phyloP scores from a whole-genome alignment of 2,113 vertebrate genomes.

The Syngnathus scovelli region DNA sequence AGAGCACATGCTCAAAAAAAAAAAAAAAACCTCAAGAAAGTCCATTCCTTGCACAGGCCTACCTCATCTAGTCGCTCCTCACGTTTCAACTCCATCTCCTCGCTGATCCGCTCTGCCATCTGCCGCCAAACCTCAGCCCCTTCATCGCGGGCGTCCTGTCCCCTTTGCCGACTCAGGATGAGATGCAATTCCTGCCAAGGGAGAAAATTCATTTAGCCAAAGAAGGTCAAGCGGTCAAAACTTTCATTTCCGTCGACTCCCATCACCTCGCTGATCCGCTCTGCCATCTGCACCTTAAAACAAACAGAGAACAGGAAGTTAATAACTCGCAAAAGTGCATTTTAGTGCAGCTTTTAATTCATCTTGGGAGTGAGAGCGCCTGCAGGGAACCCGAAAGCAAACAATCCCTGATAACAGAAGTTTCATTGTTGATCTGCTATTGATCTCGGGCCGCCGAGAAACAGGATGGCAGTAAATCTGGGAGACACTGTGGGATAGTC shows the following conservation, averaged over 20 bases:
- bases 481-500: conserved; percentile 50
- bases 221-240: not conserved
- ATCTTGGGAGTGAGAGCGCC: not conserved
- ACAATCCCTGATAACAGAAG: conserved; percentile 5
- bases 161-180: conserved; percentile 66
- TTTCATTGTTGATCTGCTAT: conserved; percentile 13
- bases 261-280: conserved; percentile 81
- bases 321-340: not conserved
- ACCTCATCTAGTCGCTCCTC: conserved; percentile 77
- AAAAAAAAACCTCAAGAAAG: not conserved
- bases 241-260: conserved; percentile 58
- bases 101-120: conserved; percentile 48
- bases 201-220: not conserved
- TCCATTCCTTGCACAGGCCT: not conserved
- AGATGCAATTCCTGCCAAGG: conserved; percentile 76
- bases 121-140: conserved; percentile 63
- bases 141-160: conserved; percentile 57
- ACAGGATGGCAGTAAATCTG: conserved; percentile 56
- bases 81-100: conserved; percentile 78
- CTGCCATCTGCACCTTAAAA: conserved; percentile 78
- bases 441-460: conserved; percentile 11
- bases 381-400: conserved; percentile 3
- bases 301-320: not conserved
- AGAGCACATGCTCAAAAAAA: not conserved
- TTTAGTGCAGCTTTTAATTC: not conserved